Base-by-base conservation (phyloP, 2,888 invertebrate species). In the Belgica antarctica region DNA sequence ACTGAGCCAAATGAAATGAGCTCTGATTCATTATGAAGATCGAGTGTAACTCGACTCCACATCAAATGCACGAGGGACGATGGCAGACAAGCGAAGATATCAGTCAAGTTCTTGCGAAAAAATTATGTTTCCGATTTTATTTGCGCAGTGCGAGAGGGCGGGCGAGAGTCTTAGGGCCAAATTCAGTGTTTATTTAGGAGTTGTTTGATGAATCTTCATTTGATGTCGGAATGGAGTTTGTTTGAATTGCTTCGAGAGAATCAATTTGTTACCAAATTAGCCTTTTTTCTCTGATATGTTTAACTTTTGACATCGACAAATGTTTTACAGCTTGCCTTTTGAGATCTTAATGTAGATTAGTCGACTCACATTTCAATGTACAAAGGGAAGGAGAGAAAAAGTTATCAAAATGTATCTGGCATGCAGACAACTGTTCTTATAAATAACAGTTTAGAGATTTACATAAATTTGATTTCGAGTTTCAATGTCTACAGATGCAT, bases 221-320 rank as follows among this genome's bases (percentile, higher is more conserved):
- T n/a, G n/a, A n/a, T n/a, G n/a, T n/a, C n/a, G n/a, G n/a, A n/a
- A n/a, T 52, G 19, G 52, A n/a, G 19, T n/a, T 2, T 52, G 17
- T 52, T 52, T 52, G 52, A 52, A 5, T n/a, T 52, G 52, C 22
- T 22, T 52, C 19, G 41, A 47, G 65, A 68, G 25, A 57, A 68
- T 68, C 68, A 57, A 68, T 68, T 68, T 68, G 68, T 68, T 68
- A 68, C 68, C 57, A 68, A 68, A 68, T 68, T 68, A 68, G 68
- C 68, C 52, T 68, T 31, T 31, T 63, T 63, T 31, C 24, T 57
- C 28, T 57, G 57, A 57, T 57, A 57, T 47, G 17, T 65, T 65
- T 65, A 65, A 36, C 65, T 65, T 65, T 65, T 68, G 68, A 68
- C 68, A 68, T 68, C 68, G 68, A 68, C 68, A 68, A 68, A 68